Evolutionary conservation across 2,113 vertebrate genomes (phyloP).

Genomic region (Cettia cetti): DNA sequence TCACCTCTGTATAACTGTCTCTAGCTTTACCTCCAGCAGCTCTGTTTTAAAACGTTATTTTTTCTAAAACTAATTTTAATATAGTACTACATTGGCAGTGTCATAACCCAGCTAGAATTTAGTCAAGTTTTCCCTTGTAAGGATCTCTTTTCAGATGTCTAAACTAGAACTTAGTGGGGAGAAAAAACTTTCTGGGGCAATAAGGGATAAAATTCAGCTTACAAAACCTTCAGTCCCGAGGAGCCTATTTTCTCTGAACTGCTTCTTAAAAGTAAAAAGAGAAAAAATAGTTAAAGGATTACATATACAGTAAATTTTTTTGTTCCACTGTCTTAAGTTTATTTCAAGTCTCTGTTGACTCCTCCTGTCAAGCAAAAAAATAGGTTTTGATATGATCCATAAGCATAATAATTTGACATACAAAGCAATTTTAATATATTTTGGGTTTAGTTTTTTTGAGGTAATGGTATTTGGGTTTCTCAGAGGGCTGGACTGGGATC

Average conservation of each 20-base stretch:
- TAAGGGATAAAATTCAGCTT: neutral
- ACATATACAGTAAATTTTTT: neutral
- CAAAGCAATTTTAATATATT: neutral
- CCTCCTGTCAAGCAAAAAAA: neutral
- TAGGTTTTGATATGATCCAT: neutral
- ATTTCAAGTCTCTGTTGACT: neutral
- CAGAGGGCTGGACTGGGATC: conserved; percentile 24
- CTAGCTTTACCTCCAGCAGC: neutral
- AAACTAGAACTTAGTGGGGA: neutral
- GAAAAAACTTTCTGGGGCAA: neutral
- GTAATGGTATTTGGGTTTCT: conserved; percentile 46
- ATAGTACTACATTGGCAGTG: neutral
- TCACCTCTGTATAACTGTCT: neutral
- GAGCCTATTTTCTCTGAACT: neutral
- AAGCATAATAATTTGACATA: neutral
- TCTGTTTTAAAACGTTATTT: neutral
- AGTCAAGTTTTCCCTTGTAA: neutral
- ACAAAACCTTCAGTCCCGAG: neutral
- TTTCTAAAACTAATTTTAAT: neutral
- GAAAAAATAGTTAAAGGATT: neutral
- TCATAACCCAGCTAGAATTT: neutral
- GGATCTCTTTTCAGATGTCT: neutral
- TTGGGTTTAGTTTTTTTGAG: neutral
- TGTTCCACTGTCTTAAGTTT: neutral
- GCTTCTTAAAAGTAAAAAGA: neutral